Percentiles rank a stretch among this genome's conserved stretches.
These are phyloP conservation scores for Erpobdella octoculata DNA, from an alignment of 2,888 invertebrate genomes.

Conservation along the genomic window DNA sequence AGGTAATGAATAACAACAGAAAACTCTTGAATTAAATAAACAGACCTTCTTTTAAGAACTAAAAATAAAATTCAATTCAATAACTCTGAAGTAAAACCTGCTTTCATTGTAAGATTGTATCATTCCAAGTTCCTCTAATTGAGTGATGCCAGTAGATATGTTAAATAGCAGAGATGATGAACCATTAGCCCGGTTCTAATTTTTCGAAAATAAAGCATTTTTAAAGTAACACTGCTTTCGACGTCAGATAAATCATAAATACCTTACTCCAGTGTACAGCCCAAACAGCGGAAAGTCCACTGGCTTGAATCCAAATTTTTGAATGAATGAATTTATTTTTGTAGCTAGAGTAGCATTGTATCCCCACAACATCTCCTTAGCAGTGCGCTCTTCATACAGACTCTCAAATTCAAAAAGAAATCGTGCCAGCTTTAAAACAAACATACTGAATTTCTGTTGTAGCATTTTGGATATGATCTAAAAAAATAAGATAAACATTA, in stretches of 20 bases:
- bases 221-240: background rate
- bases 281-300: conserved; percentile 20
- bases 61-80: background rate
- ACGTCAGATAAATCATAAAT: background rate
- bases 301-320: background rate
- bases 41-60: no score
- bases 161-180: conserved; percentile 65
- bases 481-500: conserved; percentile 4
- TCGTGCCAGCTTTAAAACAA: background rate
- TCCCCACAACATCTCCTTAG: conserved; percentile 19
- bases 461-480: conserved; percentile 6
- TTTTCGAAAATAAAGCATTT: background rate
- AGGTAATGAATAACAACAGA: no score
- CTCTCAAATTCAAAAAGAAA: conserved; percentile 2
- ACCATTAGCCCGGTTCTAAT: conserved; percentile 24
- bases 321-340: background rate
- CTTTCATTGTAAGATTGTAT: conserved; percentile 64
- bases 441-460: background rate
- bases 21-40: no score
- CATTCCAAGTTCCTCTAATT: conserved; percentile 63
- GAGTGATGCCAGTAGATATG: conserved; percentile 64
- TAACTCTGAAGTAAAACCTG: conserved; percentile 28
- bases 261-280: background rate
- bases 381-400: conserved; percentile 6
- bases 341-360: conserved; percentile 13